phyloP scores from a whole-genome alignment of 2,888 invertebrate species.

The Furcula furcula region DNA sequence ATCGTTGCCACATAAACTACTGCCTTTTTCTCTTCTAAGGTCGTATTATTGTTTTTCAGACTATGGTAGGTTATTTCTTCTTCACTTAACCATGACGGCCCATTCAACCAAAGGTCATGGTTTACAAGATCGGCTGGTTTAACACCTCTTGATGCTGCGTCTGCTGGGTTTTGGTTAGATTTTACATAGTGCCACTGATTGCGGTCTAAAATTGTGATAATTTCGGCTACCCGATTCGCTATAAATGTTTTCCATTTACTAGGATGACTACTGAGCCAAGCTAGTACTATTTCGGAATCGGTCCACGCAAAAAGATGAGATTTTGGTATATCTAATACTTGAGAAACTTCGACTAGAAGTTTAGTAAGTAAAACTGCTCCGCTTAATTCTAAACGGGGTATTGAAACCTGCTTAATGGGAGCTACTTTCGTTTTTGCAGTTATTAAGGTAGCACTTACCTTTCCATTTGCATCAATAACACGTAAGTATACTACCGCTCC shows the following conservation, averaged over 20 bases:
- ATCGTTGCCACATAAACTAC: background rate
- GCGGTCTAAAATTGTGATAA: slow-evolving; percentile 6
- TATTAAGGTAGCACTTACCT: background rate
- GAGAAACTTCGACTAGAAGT: slow-evolving; percentile 8
- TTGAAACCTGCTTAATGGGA: slow-evolving; percentile 10
- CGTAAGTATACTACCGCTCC: background rate
- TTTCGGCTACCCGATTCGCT: slow-evolving; percentile 15
- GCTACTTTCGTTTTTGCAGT: slow-evolving; percentile 13
- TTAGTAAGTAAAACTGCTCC: slow-evolving; percentile 8
- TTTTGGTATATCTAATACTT: slow-evolving; percentile 2
- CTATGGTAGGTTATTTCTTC: background rate
- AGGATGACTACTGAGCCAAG: slow-evolving; percentile 15
- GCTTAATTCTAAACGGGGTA: slow-evolving; percentile 11
- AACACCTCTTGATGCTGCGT: slow-evolving; percentile 16
- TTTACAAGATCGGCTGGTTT: slow-evolving; percentile 3
- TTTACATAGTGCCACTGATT: slow-evolving; percentile 10
- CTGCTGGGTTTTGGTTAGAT: slow-evolving; percentile 18
- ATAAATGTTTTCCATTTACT: slow-evolving; percentile 14
- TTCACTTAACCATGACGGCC: slow-evolving; percentile 2
- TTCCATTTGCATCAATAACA: background rate
- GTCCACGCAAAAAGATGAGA: slow-evolving; percentile 8
- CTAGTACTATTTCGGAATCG: slow-evolving; percentile 14
- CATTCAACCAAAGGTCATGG: slow-evolving; percentile 1
- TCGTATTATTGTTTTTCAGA: background rate
- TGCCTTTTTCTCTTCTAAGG: background rate